Percentiles rank a stretch among this genome's conserved stretches.
phyloP scores from a whole-genome alignment of 2,113 vertebrate genomes.

The Electrona antarctica region DNA sequence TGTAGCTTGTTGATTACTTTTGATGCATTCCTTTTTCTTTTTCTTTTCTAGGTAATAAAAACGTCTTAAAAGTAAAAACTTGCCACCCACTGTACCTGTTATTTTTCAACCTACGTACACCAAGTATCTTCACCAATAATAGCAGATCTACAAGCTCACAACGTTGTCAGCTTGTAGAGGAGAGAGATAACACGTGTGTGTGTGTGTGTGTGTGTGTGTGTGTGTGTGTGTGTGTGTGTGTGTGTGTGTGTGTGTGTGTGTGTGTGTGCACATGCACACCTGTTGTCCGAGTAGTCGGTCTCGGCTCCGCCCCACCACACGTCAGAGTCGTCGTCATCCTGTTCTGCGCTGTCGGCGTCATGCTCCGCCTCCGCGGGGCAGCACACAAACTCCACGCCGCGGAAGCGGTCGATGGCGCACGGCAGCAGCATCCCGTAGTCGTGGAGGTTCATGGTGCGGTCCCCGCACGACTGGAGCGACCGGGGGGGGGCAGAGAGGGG shows the following conservation, averaged over 20 bases:
- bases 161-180: too few species aligned
- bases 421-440: slow-evolving; percentile 98
- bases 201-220: slow-evolving; percentile 11
- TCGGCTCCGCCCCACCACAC: slow-evolving; percentile 98
- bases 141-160: too few species aligned
- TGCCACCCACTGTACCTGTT: too few species aligned
- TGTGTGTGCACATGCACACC: slow-evolving; percentile 72
- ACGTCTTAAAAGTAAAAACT: too few species aligned
- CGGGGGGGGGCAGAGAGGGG: background rate
- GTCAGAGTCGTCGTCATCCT: slow-evolving; percentile 92
- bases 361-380: slow-evolving; percentile 88
- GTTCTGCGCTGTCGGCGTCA: slow-evolving; percentile 83
- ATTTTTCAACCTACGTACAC: too few species aligned
- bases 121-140: too few species aligned
- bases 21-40: too few species aligned
- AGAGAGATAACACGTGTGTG: background rate
- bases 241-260: slow-evolving; percentile 10
- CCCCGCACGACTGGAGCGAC: slow-evolving; percentile 87
- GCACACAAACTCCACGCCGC: slow-evolving; percentile 97
- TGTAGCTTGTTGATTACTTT: too few species aligned
- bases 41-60: too few species aligned
- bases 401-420: slow-evolving; percentile 95
- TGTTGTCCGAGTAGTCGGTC: slow-evolving; percentile 91
- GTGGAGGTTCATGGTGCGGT: slow-evolving; percentile 94
- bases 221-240: slow-evolving; percentile 13